Evolutionary conservation across 2,113 vertebrate genomes (phyloP).

Genomic region (Alligator sinensis): DNA sequence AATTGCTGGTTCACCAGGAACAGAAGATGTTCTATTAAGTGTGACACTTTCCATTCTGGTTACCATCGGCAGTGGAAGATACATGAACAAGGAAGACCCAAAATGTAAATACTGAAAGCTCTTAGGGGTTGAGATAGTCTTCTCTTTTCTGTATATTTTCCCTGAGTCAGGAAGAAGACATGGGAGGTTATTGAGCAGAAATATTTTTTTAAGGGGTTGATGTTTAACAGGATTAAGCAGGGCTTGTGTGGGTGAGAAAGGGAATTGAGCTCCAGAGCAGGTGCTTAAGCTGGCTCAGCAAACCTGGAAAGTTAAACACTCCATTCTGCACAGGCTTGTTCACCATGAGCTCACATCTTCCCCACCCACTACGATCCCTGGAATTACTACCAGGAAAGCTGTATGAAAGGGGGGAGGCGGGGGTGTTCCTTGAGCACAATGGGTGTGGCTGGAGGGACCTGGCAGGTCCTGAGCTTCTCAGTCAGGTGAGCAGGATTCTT

Average conservation of each 20-base stretch:
- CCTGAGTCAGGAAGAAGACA: not conserved
- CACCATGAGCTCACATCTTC: accelerated
- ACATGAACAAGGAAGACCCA: not conserved
- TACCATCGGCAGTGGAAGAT: not conserved
- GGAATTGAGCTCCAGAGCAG: not conserved
- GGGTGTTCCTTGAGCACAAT: accelerated
- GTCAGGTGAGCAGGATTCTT: not conserved
- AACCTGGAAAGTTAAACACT: accelerated
- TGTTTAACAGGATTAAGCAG: accelerated
- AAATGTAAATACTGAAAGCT: not conserved
- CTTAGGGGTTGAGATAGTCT: not conserved
- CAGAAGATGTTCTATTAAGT: not conserved
- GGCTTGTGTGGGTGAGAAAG: not conserved
- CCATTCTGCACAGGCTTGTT: not conserved
- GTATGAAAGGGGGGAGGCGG: not conserved
- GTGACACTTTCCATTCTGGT: not conserved
- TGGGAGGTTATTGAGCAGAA: accelerated
- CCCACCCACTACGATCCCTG: accelerated
- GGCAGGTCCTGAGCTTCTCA: not conserved
- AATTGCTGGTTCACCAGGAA: not conserved
- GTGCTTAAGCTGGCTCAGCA: not conserved
- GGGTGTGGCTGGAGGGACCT: not conserved
- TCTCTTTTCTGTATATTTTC: not conserved
- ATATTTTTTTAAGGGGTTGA: not conserved
- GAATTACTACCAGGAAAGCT: not conserved